Evolutionary conservation across 2,797 vertebrate species (phyloP), one percentile per base, ranked within the genome.

Genomic region (Valencia hispanica): DNA sequence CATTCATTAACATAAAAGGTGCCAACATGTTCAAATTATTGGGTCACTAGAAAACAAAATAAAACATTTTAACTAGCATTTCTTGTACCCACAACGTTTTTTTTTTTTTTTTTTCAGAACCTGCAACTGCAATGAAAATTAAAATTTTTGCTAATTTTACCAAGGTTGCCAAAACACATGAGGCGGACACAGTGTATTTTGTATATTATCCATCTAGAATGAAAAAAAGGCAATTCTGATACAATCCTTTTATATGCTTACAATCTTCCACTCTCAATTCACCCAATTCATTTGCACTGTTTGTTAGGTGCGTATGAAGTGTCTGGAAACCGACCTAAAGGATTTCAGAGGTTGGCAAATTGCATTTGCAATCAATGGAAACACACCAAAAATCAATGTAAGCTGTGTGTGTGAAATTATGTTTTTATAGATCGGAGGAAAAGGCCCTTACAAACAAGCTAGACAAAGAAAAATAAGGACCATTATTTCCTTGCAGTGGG

Each of bases 291-390:
- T 87, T 89, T 87, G 69, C 68, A 74, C 74, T 90, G 80, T 87
- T 92, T 91, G 83, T 84, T 87, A 79, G 87, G 74, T 41, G 15
- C 74, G 74, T 77, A 70, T 82, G 80, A 75, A 65, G 65, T 75
- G 63, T 86, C 86, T 84, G 79, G 82, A 93, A 92, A 92, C 89
- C 82, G 74, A 78, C 89, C 90, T 75, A 82, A 85, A 91, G 89
- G 86, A 88, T 89, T 93, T 92, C 85, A 84, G 74, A 81, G 83
- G 87, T 83, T 89, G 83, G 84, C 84, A 90, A 91, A 92, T 90
- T 87, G 86, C 84, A 88, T 86, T 87, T 87, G 79, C 86, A 94
- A 94, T 95, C 93, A 88, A 94, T 94, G 91, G 77, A 74, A 74
- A 83, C 70, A 70, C 74, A 87, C 72, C 72, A 84, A 75, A 92